A percentile compares a stretch with the other conserved stretches of the same genome.
Evolutionary conservation across 1,140 invertebrate genomes (phyloP).

Genomic region (Drosophila ogumai): DNA sequence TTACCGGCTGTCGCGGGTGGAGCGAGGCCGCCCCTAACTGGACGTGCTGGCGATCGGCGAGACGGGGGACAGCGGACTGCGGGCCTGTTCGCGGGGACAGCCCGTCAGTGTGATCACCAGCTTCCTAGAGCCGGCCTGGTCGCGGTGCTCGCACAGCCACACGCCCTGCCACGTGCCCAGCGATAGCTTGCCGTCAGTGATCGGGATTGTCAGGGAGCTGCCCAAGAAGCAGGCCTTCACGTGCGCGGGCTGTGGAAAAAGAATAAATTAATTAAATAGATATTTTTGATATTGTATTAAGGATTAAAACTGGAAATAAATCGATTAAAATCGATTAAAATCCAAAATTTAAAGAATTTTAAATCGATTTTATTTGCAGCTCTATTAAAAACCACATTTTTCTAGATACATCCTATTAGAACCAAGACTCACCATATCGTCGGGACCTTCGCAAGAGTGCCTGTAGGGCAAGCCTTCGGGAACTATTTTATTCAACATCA

Average conservation of each 20-base stretch:
- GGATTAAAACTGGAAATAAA: too few relatives aligned
- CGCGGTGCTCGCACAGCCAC: slow-evolving; percentile 98
- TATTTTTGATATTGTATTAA: too few relatives aligned
- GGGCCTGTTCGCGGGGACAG: slow-evolving; percentile 92
- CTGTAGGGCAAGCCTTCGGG: slow-evolving; percentile 97
- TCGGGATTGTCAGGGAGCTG: slow-evolving; percentile 97
- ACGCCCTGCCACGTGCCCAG: slow-evolving; percentile 98
- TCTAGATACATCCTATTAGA: too few relatives aligned
- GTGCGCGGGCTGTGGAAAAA: slow-evolving; percentile 92
- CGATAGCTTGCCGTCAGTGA: slow-evolving; percentile 97
- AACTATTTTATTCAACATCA: slow-evolving; percentile 99
- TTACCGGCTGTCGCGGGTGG: slow-evolving; percentile 85
- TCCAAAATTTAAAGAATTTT: too few relatives aligned
- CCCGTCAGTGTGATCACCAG: slow-evolving; percentile 96
- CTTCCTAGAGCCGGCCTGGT: slow-evolving; percentile 96
- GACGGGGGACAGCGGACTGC: slow-evolving; percentile 92
- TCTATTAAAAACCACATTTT: too few relatives aligned
- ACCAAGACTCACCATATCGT: slow-evolving; percentile 94
- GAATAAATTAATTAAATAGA: background rate
- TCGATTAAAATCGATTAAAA: too few relatives aligned
- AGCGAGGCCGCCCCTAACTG: slow-evolving; percentile 90
- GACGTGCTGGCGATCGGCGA: slow-evolving; percentile 94
- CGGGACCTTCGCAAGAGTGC: slow-evolving; percentile 98
- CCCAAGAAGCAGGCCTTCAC: slow-evolving; percentile 98
- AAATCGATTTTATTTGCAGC: too few relatives aligned